Conservation (phyloP, 1,140 invertebrate species). For the Aphaenogaster rudis region DNA sequence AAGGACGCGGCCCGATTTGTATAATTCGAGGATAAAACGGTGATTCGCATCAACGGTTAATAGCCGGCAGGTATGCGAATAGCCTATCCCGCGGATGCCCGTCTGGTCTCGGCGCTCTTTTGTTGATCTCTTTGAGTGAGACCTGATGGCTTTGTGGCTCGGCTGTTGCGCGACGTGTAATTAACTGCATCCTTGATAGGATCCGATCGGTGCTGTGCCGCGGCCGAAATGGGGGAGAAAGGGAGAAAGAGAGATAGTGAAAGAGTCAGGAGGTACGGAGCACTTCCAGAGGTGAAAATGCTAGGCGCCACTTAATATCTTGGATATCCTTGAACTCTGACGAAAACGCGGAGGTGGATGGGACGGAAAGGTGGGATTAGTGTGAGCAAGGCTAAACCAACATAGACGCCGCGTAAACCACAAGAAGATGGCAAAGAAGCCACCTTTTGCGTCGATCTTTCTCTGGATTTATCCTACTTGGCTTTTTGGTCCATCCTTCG, state of each 20-base stretch:
- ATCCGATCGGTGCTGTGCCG: conserved; percentile 46
- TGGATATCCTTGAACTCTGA: conserved; percentile 71
- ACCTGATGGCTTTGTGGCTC: conserved; percentile 54
- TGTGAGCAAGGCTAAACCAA: conserved; percentile 8
- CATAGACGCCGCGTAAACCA: conserved; percentile 25
- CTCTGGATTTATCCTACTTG: conserved; percentile 8
- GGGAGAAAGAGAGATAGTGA: conserved; percentile 33
- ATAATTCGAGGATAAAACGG: conserved; percentile 74
- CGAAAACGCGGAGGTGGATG: conserved; percentile 20
- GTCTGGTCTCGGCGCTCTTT: conserved; percentile 47
- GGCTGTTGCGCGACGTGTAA: conserved; percentile 67
- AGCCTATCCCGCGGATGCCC: conserved; percentile 25
- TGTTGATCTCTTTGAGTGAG: conserved; percentile 56
- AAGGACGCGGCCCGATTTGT: conserved; percentile 64
- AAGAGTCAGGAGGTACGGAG: not conserved
- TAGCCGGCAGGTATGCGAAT: conserved; percentile 65
- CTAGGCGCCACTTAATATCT: conserved; percentile 76
- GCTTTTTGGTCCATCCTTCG: conserved; percentile 25
- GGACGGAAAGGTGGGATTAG: not conserved
- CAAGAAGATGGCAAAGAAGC: not conserved
- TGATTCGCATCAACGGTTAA: conserved; percentile 73
- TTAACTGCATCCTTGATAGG: conserved; percentile 75
- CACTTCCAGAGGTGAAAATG: conserved; percentile 62
- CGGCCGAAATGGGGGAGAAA: conserved; percentile 13
- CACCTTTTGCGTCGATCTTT: not conserved